Evolutionary conservation across 2,888 invertebrate species (phyloP), one percentile per base, ranked within the genome.

Genomic region (Noctua comes): DNA sequence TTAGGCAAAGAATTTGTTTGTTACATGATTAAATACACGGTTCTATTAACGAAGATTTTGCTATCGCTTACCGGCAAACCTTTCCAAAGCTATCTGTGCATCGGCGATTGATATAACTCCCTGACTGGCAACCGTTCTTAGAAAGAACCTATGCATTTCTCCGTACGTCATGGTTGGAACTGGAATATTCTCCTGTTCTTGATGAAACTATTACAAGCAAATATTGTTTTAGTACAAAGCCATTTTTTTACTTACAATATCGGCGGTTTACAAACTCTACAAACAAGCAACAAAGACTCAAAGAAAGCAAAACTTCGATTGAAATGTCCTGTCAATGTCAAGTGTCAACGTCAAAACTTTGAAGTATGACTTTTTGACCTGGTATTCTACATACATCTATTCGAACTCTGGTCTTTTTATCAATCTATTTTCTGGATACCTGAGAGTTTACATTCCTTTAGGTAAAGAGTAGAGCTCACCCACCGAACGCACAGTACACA

Each of bases 71-170:
- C 95, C 94, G 77, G 88, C 77, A 84, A 89, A 91, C 21, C 88
- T 86, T 36, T 89, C 84, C 31, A 95, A 54, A 73, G 91, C 79
- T 83, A 89, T 83, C 71, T 92, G 86, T 18, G 93, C 90, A 83
- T 96, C 94, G n/a, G 82, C 64, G 11, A 94, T 54, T 10, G 94
- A 83, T 71, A 96, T 79, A n/a, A 95, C 95, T 48, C 96, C 96
- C 46, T 92, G 93, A 83, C 95, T 94, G 16, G 95, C 95, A 16
- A 96, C 85, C 21, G 95, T 92, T 81, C 96, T 91, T 16, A 97
- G 86, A 68, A 96, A 87, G 86, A 92, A 95, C 80, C 95, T 92
- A 82, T 96, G 96, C 18, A 92, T 75, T 36, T 86, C 88, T 43
- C 92, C 92, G 89, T 96, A 96, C 69, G 79, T 77, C 96, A 95